phyloP scores from a whole-genome alignment of 2,888 invertebrate species.

The Endotricha flammealis region DNA sequence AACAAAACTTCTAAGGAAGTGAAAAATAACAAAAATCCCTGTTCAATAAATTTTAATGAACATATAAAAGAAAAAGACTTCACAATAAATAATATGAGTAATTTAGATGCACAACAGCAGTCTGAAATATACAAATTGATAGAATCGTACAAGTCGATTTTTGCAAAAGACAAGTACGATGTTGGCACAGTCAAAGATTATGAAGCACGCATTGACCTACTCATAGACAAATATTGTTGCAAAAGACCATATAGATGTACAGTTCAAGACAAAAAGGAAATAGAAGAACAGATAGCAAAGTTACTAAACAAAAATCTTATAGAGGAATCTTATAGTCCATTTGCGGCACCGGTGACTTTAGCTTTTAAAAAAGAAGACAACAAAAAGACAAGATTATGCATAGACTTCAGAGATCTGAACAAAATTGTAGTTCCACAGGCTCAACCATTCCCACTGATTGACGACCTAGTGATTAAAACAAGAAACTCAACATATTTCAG shows the following conservation, averaged over 20 bases:
- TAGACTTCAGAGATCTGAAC: conserved; percentile 32
- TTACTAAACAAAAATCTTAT: conserved; percentile 17
- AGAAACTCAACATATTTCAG: conserved; percentile 35
- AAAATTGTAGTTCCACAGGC: conserved; percentile 32
- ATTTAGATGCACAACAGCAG: conserved; percentile 12
- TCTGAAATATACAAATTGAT: conserved; percentile 14
- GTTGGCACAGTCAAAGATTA: conserved; percentile 23
- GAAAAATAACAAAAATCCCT: not conserved
- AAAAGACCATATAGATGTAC: conserved; percentile 24
- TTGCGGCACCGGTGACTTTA: conserved; percentile 25
- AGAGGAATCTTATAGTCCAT: conserved; percentile 22
- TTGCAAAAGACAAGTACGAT: conserved; percentile 25
- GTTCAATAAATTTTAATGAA: conserved; percentile 20
- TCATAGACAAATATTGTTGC: conserved; percentile 24
- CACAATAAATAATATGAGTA: conserved; percentile 8
- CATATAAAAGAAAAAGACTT: conserved; percentile 13
- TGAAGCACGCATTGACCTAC: conserved; percentile 25
- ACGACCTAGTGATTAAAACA: conserved; percentile 33
- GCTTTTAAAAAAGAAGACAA: conserved; percentile 23
- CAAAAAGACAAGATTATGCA: conserved; percentile 30
- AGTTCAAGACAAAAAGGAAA: conserved; percentile 18
- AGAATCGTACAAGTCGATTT: conserved; percentile 14
- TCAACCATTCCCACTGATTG: conserved; percentile 36
- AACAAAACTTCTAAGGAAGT: not conserved
- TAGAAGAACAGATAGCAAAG: conserved; percentile 19